phyloP scores from a whole-genome alignment of 2,888 invertebrate species.

The Hemithea aestivaria region DNA sequence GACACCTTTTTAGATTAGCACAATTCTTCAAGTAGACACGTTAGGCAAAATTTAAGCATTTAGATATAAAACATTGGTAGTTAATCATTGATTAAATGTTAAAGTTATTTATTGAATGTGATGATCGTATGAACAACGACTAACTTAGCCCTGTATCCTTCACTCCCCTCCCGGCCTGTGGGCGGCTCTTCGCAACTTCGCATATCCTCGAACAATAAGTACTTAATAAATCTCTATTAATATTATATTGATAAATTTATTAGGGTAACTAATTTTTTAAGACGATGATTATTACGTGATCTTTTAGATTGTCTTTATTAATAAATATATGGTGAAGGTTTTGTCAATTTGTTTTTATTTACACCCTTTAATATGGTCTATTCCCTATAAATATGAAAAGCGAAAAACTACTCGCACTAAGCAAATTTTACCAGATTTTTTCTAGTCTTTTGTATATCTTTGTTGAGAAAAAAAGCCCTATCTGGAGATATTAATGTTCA shows the following conservation, averaged over 20 bases:
- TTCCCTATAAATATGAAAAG: no score
- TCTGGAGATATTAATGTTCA: no score
- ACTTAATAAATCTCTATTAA: conserved; percentile 59
- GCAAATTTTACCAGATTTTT: no score
- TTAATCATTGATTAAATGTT: conserved; percentile 67
- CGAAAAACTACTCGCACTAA: no score
- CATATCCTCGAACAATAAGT: conserved; percentile 80
- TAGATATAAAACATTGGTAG: conserved; percentile 69
- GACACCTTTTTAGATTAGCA: conserved; percentile 77
- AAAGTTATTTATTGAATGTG: conserved; percentile 72
- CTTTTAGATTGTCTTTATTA: conserved; percentile 80
- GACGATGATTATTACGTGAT: conserved; percentile 79
- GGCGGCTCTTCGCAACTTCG: conserved; percentile 73
- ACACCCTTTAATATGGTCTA: conserved; percentile 1
- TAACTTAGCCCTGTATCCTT: conserved; percentile 52
- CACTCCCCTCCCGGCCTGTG: conserved; percentile 35
- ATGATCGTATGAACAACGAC: conserved; percentile 72
- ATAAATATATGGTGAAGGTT: conserved; percentile 80
- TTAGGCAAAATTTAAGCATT: conserved; percentile 72
- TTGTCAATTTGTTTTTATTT: conserved; percentile 72
- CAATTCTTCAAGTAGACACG: conserved; percentile 77
- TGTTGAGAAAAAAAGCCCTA: no score
- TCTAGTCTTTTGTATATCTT: no score
- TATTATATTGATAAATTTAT: conserved; percentile 77
- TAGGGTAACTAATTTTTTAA: conserved; percentile 79